Evolutionary conservation across 2,797 vertebrate species (phyloP).

Genomic region (Salarias fasciatus): DNA sequence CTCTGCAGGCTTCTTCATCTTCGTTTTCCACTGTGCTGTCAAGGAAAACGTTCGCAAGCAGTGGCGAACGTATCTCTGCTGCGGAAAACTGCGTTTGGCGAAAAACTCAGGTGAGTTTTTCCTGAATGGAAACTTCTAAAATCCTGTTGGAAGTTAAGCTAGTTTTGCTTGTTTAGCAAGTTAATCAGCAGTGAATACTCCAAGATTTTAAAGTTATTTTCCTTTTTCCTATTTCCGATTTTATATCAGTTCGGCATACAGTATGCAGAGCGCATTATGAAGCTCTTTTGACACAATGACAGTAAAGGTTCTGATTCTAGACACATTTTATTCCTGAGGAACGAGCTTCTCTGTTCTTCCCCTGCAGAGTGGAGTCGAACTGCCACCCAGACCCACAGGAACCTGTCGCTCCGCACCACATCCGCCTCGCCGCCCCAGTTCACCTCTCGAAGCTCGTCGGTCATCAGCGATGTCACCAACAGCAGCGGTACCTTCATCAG

Average conservation of each 20-base stretch:
- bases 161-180: no score
- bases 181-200: neutral
- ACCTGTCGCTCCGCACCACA: slow-evolving; percentile 77
- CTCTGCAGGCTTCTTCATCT: slow-evolving; percentile 91
- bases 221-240: no score
- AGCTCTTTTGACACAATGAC: no score
- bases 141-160: no score
- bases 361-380: slow-evolving; percentile 92
- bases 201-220: no score
- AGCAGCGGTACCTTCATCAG: slow-evolving; percentile 62
- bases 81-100: slow-evolving; percentile 88
- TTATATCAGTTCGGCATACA: no score
- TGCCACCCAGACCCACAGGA: slow-evolving; percentile 87
- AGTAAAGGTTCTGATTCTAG: no score
- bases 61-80: slow-evolving; percentile 93
- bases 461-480: slow-evolving; percentile 84
- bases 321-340: no score
- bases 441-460: slow-evolving; percentile 84
- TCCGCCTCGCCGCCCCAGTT: slow-evolving; percentile 78
- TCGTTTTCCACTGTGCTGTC: slow-evolving; percentile 92
- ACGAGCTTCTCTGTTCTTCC: no score
- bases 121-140: neutral
- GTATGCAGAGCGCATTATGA: no score
- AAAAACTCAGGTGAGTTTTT: slow-evolving; percentile 89
- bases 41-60: slow-evolving; percentile 94